Evolutionary conservation across 2,888 invertebrate species (phyloP).

Genomic region (Melipona bicolor): DNA sequence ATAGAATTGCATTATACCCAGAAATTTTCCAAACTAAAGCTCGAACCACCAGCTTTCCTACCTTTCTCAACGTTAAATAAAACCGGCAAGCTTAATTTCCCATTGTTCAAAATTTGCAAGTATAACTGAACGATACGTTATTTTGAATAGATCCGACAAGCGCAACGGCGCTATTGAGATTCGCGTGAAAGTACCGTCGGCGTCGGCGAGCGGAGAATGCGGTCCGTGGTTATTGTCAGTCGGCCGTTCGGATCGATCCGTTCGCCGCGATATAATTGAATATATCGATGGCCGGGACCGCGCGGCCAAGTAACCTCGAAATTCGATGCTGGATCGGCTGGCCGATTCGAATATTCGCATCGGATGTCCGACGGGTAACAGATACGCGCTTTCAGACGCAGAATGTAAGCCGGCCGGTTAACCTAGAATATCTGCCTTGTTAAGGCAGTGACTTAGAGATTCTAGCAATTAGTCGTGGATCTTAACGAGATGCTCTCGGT

Average conservation of each 20-base stretch:
- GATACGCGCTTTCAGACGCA: constrained; percentile 33
- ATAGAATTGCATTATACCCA: too few relatives aligned
- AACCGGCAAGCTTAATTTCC: too few relatives aligned
- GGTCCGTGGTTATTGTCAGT: constrained; percentile 7
- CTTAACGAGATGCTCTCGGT: constrained; percentile 54
- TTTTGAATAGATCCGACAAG: neutral
- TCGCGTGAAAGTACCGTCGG: constrained; percentile 1
- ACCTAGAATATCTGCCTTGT: constrained; percentile 58
- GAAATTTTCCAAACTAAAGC: too few relatives aligned
- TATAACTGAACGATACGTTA: too few relatives aligned
- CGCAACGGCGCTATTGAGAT: neutral
- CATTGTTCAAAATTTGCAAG: too few relatives aligned
- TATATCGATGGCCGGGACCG: constrained; percentile 19
- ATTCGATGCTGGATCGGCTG: constrained; percentile 22
- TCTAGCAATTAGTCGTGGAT: constrained; percentile 63
- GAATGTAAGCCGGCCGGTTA: constrained; percentile 59
- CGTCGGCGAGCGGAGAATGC: neutral
- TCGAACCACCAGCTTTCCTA: too few relatives aligned
- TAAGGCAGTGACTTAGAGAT: constrained; percentile 57
- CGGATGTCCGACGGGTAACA: constrained; percentile 15
- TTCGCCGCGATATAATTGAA: constrained; percentile 32
- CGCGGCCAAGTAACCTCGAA: constrained; percentile 46
- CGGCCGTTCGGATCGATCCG: constrained; percentile 11
- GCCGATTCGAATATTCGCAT: constrained; percentile 22
- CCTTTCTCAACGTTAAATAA: too few relatives aligned